Evolutionary conservation across 2,888 invertebrate species (phyloP).

Genomic region (Isotomurus palustris): DNA sequence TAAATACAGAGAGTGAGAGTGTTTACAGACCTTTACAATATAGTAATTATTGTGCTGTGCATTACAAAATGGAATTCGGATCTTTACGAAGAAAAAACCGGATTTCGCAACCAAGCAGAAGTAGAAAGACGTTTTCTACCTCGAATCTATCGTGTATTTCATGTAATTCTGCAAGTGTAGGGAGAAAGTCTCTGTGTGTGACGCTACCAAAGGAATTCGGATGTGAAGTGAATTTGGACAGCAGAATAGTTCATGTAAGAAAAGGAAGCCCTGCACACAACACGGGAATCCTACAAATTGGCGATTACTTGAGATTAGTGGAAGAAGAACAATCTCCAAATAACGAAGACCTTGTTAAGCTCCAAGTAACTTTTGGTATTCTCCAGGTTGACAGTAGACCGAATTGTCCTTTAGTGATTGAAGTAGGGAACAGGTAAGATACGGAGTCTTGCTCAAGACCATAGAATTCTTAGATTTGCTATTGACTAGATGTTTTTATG

Average conservation of each 20-base stretch:
- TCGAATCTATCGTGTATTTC: conserved; percentile 43
- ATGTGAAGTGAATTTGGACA: conserved; percentile 26
- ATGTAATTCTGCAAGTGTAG: conserved; percentile 32
- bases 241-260: conserved; percentile 32
- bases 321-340: conserved; percentile 21
- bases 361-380: conserved; percentile 43
- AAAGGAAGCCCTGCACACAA: conserved; percentile 40
- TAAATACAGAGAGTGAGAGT: no score
- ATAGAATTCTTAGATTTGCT: no score
- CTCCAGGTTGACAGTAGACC: conserved; percentile 40
- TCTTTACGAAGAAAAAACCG: conserved; percentile 27
- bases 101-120: conserved; percentile 11
- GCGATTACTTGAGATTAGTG: conserved; percentile 39
- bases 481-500: background rate
- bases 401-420: conserved; percentile 40
- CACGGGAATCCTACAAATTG: conserved; percentile 43
- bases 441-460: no score
- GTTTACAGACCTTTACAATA: no score
- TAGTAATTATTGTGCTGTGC: no score
- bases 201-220: conserved; percentile 27
- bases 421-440: conserved; percentile 45
- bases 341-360: conserved; percentile 23
- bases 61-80: conserved; percentile 42
- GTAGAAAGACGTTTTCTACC: conserved; percentile 41
- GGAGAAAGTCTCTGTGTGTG: conserved; percentile 34